Percentiles rank a stretch among this genome's conserved stretches.
Conservation (phyloP, 1,140 invertebrate genomes). For the Teleogryllus occipitalis region DNA sequence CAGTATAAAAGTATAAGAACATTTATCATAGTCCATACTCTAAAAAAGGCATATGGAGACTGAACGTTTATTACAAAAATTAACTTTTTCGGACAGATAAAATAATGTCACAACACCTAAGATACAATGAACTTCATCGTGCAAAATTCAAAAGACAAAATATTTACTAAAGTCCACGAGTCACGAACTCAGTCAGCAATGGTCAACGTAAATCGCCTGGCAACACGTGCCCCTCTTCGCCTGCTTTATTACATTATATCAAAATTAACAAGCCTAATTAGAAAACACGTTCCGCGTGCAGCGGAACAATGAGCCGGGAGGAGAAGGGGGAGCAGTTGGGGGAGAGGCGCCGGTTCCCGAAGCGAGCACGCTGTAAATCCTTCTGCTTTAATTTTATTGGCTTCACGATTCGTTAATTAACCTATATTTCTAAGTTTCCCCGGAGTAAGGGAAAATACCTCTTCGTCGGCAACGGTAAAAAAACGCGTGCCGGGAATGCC, state of each 20-base stretch:
- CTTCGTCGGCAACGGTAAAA: background rate
- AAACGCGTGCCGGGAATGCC: background rate
- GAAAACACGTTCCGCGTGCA: background rate
- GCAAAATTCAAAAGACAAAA: too few species aligned
- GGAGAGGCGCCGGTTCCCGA: background rate
- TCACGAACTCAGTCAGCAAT: too few species aligned
- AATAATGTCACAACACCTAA: too few species aligned
- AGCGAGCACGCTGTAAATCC: background rate
- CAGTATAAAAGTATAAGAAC: too few species aligned
- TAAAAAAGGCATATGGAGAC: too few species aligned
- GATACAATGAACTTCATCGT: too few species aligned
- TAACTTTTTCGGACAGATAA: too few species aligned
- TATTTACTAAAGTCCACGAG: too few species aligned
- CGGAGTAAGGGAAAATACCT: background rate
- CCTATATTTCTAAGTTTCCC: background rate
- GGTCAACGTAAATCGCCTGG: too few species aligned
- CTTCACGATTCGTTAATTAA: conserved; percentile 5
- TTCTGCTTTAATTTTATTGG: background rate
- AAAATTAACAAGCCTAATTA: conserved; percentile 2
- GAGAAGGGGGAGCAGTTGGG: background rate
- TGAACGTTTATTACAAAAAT: too few species aligned
- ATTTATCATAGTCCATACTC: too few species aligned
- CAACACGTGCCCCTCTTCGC: too few species aligned
- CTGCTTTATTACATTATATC: conserved; percentile 1
- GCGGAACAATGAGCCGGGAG: background rate